Conservation (phyloP, 2,888 invertebrate genomes). For the Drosophila mettleri region DNA sequence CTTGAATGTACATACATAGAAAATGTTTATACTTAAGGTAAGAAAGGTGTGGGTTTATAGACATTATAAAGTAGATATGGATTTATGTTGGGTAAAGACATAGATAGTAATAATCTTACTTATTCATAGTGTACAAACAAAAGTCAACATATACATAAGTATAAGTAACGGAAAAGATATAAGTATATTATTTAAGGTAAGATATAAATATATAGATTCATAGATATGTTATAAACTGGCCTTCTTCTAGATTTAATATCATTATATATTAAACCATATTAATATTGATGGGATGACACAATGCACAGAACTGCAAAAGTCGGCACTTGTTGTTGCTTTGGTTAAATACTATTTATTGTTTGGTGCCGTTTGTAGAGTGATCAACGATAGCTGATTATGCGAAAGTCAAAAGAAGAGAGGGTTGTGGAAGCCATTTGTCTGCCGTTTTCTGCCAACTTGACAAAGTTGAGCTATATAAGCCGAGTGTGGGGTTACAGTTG, state of each 20-base stretch:
- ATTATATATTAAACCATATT: neutral
- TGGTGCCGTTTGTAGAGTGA: neutral
- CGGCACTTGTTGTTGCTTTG: neutral
- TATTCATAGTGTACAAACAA: no score
- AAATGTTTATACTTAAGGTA: no score
- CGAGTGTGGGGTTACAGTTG: conserved; percentile 11
- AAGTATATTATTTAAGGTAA: neutral
- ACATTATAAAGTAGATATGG: no score
- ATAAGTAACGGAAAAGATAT: neutral
- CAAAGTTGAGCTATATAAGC: conserved; percentile 68
- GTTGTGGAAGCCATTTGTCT: conserved; percentile 51
- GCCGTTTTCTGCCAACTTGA: conserved; percentile 55
- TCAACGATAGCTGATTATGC: conserved; percentile 40
- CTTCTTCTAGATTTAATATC: neutral
- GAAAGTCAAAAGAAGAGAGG: conserved; percentile 26
- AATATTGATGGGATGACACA: neutral
- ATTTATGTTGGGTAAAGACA: no score
- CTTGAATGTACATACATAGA: no score
- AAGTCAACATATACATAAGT: no score
- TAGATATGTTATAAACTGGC: neutral
- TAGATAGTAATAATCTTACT: no score
- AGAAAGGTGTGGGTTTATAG: no score
- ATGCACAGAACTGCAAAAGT: conserved; percentile 1
- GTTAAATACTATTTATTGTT: neutral
- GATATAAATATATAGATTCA: neutral